Evolutionary conservation across 2,888 invertebrate species (phyloP), one percentile per base, ranked within the genome.

Genomic region (Fissipunctia ypsillon): DNA sequence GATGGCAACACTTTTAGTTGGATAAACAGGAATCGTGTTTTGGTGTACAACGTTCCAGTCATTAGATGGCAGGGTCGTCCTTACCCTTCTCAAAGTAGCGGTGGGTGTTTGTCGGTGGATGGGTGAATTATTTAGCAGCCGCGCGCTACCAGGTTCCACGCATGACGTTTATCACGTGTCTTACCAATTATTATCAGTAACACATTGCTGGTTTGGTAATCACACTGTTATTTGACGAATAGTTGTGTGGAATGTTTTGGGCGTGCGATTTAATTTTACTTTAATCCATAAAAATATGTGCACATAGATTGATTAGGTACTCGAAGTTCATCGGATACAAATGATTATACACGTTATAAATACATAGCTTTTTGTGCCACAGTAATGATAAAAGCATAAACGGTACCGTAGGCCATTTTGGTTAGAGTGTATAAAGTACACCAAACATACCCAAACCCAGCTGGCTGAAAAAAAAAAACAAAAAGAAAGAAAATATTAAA

Each of bases 121-220:
- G 87, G 84, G 84, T 94, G 94, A 95, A 95, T 95, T 93, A 95
- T 94, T 95, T 90, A 95, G 90, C 85, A 87, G 80, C 76, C 83
- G 83, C 87, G 89, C 88, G 86, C 88, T 83, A 76, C 83, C 84
- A 88, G 83, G 84, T 88, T 87, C 87, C 84, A 81, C 88, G 88
- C 89, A 91, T 91, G 76, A 77, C 90, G 88, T 90, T 90, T 90
- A 90, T 90, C 90, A 72, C 73, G 78, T 83, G 85, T 87, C 88
- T 79, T 72, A 89, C 84, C 84, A 86, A 89, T 89, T 85, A 88
- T 84, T 87, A 87, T 84, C 73, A 78, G 68, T 68, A 71, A 73
- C 65, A 73, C 69, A 81, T 69, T 71, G 71, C 74, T 63, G 73
- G 64, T 78, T 73, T 48, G 64, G 59, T 79, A 61, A 65, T n/a